These are phyloP conservation scores for Plodia interpunctella DNA, from an alignment of 1,140 invertebrate genomes.

Conservation along the genomic window DNA sequence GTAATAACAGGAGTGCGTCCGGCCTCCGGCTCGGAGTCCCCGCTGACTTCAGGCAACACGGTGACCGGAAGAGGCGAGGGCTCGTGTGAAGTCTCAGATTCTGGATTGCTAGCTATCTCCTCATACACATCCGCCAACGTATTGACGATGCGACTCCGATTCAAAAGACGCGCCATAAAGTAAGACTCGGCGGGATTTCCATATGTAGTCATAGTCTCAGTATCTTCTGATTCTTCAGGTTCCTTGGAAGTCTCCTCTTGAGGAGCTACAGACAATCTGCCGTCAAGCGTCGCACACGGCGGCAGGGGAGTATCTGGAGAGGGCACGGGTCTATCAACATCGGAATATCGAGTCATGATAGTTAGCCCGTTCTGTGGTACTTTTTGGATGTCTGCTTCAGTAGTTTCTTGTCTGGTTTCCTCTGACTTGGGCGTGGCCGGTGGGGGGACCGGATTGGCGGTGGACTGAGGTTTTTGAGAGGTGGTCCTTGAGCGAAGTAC, in stretches of 20 bases:
- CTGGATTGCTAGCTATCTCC: conserved; percentile 43
- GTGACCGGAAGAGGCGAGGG: conserved; percentile 32
- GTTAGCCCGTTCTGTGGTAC: conserved; percentile 63
- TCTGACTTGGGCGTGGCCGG: conserved; percentile 18
- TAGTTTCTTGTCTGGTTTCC: conserved; percentile 21
- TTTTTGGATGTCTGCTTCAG: conserved; percentile 26
- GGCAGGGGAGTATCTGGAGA: conserved; percentile 40
- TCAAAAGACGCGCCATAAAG: conserved; percentile 66
- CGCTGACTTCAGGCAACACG: conserved; percentile 24
- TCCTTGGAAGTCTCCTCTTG: conserved; percentile 29
- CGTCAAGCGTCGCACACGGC: conserved; percentile 53
- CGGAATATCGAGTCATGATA: conserved; percentile 67
- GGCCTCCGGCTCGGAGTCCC: conserved; percentile 20
- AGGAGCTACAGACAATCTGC: conserved; percentile 40
- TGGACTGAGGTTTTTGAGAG: conserved; percentile 18
- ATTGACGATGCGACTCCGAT: conserved; percentile 57
- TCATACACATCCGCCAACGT: conserved; percentile 59
- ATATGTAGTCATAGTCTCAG: conserved; percentile 57
- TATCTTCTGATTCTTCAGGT: conserved; percentile 29
- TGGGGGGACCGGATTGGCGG: conserved; percentile 25
- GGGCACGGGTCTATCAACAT: conserved; percentile 39
- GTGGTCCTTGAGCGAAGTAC: conserved; percentile 74
- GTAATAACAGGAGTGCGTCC: conserved; percentile 16
- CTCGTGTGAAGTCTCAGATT: conserved; percentile 22
- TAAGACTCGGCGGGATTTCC: conserved; percentile 73